phyloP scores from a whole-genome alignment of 1,140 invertebrate genomes.

The Hylyphantes graminicola region DNA sequence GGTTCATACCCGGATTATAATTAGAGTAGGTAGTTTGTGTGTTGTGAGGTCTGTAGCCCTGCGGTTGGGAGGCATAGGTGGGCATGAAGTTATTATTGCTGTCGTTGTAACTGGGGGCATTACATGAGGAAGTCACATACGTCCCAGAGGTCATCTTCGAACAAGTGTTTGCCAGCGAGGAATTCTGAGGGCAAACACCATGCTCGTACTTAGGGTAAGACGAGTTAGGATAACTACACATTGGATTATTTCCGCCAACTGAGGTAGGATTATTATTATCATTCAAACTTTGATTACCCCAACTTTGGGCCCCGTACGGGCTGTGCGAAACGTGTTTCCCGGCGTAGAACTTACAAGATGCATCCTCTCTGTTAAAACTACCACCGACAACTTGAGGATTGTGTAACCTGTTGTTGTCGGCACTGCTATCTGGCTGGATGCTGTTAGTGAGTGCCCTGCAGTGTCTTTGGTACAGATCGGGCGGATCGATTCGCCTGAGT shows the following conservation, averaged over 20 bases:
- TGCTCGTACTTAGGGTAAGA: not conserved
- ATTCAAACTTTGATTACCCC: slow-evolving; percentile 15
- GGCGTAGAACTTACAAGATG: slow-evolving; percentile 34
- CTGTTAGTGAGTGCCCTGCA: not conserved
- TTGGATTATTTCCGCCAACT: not conserved
- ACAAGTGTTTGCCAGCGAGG: slow-evolving; percentile 2
- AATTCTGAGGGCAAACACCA: not conserved
- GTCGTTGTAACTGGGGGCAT: slow-evolving; percentile 1
- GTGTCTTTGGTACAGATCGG: not conserved
- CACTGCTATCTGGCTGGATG: slow-evolving; percentile 3
- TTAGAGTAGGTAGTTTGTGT: not conserved
- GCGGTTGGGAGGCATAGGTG: not conserved
- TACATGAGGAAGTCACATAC: slow-evolving; percentile 38
- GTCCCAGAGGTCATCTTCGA: slow-evolving; percentile 29
- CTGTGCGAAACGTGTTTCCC: slow-evolving; percentile 48
- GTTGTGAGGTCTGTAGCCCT: not conserved
- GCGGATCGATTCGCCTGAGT: slow-evolving; percentile 29
- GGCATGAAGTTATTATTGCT: slow-evolving; percentile 36
- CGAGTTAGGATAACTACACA: too few relatives aligned
- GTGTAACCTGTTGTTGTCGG: not conserved
- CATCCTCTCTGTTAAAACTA: slow-evolving; percentile 19
- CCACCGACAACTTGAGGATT: not conserved
- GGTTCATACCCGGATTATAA: slow-evolving; percentile 8
- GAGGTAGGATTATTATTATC: slow-evolving; percentile 13
- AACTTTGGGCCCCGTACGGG: not conserved